Evolutionary conservation across 2,113 vertebrate genomes (phyloP), one percentile per base, ranked within the genome.

Genomic region (Ochotona princeps): DNA sequence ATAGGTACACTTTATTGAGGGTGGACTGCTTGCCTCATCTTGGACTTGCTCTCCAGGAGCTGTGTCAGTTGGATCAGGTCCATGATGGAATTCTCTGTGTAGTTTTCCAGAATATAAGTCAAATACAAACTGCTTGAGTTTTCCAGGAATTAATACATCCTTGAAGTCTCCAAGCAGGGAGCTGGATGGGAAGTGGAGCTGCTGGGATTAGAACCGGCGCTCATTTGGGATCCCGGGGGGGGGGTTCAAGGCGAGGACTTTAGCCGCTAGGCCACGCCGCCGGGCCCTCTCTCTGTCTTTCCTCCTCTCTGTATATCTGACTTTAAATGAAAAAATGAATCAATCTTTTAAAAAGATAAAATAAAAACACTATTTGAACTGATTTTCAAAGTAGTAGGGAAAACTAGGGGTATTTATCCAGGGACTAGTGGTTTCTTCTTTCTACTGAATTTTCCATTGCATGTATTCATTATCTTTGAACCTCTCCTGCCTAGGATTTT

Each of bases 61-160:
- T 97, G 96, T 98, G 96, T 99, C 99, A 28, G 99, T 99, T 96
- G 99, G 99, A 96, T 99, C 99, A 2, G 99, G 99, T 23, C 99
- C 99, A 11, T 99, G 99, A 96, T 99, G 99, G 96, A 99, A 99
- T 98, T 99, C 99, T 97, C 99, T 97, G 96, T 99, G 99, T 83
- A 99, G 85, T 97, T 99, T 99, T 95, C 99, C 99, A 60, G 99
- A 99, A 97, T 99, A 99, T 94, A 99, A 98, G 96, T 99, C 99
- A 98, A 99, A 97, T 84, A 99, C 99, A 93, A 99, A 99, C 95
- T 99, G 99, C 89, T 98, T 99, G 96, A 99, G 98, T 97, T 98
- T 99, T 94, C 99, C 99, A 91, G 99, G 98, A 97, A 99, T 65
- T 94, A 96, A 81, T 32, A 99, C 97, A 97, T 99, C 99, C n/a